Conservation (phyloP, 2,113 vertebrate species). For the Bos indicus region DNA sequence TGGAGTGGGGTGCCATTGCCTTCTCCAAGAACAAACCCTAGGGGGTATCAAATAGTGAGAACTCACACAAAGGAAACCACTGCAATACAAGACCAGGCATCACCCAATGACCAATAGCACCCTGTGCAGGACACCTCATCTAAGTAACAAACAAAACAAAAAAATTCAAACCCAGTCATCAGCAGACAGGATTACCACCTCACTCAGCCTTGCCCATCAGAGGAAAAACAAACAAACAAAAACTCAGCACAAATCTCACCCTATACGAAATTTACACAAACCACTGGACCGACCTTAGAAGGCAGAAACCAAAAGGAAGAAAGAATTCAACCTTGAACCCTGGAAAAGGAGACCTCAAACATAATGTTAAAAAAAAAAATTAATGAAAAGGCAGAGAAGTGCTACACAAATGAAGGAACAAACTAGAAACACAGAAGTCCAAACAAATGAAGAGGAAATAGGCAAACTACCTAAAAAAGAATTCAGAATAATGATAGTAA, state of each 20-base stretch:
- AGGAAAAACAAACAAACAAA: background rate
- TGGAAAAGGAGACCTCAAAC: background rate
- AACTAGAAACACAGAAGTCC: background rate
- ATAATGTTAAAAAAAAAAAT: background rate
- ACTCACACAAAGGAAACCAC: background rate
- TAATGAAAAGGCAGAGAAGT: background rate
- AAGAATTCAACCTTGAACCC: background rate
- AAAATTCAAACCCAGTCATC: background rate
- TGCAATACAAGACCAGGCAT: background rate
- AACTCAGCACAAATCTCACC: background rate
- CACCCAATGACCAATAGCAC: background rate
- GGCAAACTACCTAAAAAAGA: background rate
- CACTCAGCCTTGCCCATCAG: background rate
- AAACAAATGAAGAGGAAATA: background rate
- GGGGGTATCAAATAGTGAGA: background rate
- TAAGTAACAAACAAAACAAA: background rate
- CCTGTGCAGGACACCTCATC: background rate
- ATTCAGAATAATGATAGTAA: background rate
- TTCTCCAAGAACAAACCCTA: no score
- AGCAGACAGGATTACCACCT: background rate
- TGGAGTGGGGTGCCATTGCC: no score
- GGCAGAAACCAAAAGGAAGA: background rate
- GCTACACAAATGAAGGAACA: background rate
- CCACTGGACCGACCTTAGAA: background rate
- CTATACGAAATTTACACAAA: background rate